Conservation (phyloP, 2,113 vertebrate genomes). For the Upupa epops region DNA sequence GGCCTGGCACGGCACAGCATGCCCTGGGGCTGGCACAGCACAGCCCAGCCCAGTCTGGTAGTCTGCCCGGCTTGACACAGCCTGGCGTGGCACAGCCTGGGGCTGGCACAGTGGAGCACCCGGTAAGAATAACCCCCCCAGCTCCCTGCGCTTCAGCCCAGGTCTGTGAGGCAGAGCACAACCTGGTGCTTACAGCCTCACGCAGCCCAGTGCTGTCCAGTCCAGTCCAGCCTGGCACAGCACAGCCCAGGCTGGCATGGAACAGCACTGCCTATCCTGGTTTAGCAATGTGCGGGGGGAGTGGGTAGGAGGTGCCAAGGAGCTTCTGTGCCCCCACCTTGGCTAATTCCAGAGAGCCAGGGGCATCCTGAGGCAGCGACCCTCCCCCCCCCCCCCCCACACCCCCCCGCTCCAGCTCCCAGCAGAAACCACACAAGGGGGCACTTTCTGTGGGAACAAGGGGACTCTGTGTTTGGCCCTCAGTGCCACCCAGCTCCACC, state of each 20-base stretch:
- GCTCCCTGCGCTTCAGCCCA: not conserved
- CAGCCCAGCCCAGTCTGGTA: too few species aligned
- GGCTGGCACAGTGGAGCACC: not conserved
- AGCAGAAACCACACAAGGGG: not conserved
- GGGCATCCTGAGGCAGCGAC: not conserved
- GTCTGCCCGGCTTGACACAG: too few species aligned
- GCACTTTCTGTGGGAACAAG: conserved; percentile 32
- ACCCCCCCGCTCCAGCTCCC: not conserved
- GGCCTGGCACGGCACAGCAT: not conserved
- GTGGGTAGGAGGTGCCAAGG: not conserved
- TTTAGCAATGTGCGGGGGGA: too few species aligned
- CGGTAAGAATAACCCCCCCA: not conserved
- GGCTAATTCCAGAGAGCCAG: rapidly evolving
- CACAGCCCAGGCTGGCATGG: not conserved
- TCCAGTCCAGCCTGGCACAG: not conserved
- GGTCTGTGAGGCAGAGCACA: not conserved
- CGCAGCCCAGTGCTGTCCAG: not conserved
- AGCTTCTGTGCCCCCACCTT: not conserved
- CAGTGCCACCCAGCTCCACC: conserved; percentile 7
- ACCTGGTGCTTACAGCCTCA: not conserved
- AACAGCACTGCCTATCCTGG: not conserved
- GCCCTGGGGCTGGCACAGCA: too few species aligned
- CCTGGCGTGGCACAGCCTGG: too few species aligned
- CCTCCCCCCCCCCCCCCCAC: not conserved
- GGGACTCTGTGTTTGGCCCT: not conserved